Evolutionary conservation across 1,140 invertebrate species (phyloP).

Genomic region (Sitodiplosis mosellana): DNA sequence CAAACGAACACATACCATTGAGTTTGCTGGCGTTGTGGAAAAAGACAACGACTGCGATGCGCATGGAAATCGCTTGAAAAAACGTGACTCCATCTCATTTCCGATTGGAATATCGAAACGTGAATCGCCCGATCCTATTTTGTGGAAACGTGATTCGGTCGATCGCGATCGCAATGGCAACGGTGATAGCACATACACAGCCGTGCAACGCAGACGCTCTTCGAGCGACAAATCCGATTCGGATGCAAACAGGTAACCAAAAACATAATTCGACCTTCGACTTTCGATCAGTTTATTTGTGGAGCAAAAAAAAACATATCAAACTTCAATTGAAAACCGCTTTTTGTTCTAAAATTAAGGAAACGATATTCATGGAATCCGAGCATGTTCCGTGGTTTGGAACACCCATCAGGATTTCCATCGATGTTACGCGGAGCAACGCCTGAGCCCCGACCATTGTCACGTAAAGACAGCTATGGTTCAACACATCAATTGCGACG

Average conservation of each 20-base stretch:
- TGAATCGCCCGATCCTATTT: background rate
- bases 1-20: too few relatives aligned
- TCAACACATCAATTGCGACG: background rate
- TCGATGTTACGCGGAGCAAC: background rate
- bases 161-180: background rate
- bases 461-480: background rate
- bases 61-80: too few relatives aligned
- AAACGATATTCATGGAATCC: background rate
- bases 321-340: background rate
- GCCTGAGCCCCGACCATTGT: background rate
- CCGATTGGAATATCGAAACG: background rate
- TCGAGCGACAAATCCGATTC: too few relatives aligned
- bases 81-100: too few relatives aligned
- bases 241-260: too few relatives aligned
- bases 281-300: background rate
- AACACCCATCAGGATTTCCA: conserved; percentile 2
- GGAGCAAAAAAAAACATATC: background rate
- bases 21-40: too few relatives aligned
- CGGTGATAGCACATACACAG: background rate
- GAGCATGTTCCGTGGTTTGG: background rate
- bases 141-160: background rate
- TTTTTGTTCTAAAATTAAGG: background rate
- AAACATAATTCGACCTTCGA: background rate
- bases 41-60: too few relatives aligned
- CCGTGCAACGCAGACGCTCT: too few relatives aligned